Percentiles rank a stretch among this genome's conserved stretches.
Evolutionary conservation across 2,113 vertebrate genomes (phyloP).

Genomic region (Spea bombifrons): DNA sequence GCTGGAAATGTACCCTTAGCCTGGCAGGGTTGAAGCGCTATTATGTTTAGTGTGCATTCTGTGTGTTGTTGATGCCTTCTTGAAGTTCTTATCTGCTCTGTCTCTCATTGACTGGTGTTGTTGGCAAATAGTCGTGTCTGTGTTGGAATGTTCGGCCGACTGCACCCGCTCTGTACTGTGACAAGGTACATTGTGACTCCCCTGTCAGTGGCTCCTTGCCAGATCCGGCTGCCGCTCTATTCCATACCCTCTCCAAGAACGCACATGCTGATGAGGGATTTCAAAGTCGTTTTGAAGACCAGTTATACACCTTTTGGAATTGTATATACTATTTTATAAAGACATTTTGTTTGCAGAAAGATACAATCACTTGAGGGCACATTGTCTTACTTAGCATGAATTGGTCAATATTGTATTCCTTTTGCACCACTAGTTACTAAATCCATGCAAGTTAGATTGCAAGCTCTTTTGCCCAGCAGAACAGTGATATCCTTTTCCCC

Average conservation of each 20-base stretch:
- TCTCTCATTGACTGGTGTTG: not conserved
- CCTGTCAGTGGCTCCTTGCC: slow-evolving; percentile 9
- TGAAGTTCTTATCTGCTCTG: not conserved
- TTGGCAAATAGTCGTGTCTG: not conserved
- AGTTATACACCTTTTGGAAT: not conserved
- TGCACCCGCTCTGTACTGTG: not conserved
- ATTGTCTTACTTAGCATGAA: no score
- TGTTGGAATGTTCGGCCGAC: not conserved
- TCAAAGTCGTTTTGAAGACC: not conserved
- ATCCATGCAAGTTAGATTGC: no score
- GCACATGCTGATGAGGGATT: not conserved
- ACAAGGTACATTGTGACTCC: slow-evolving; percentile 21
- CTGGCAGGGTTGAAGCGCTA: no score
- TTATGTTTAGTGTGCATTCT: no score
- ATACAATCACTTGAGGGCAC: no score
- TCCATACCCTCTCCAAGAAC: slow-evolving; percentile 6
- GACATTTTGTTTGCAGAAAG: no score
- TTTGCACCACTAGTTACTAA: no score
- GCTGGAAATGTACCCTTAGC: no score
- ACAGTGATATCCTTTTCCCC: no score
- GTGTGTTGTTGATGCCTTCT: not conserved
- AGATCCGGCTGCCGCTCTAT: not conserved
- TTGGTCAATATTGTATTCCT: no score
- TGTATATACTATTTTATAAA: no score
- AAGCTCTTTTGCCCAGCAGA: no score